Base-by-base conservation (phyloP, 64 coral and sea anemone genomes). In the Dendrophyllia cribrosa region DNA sequence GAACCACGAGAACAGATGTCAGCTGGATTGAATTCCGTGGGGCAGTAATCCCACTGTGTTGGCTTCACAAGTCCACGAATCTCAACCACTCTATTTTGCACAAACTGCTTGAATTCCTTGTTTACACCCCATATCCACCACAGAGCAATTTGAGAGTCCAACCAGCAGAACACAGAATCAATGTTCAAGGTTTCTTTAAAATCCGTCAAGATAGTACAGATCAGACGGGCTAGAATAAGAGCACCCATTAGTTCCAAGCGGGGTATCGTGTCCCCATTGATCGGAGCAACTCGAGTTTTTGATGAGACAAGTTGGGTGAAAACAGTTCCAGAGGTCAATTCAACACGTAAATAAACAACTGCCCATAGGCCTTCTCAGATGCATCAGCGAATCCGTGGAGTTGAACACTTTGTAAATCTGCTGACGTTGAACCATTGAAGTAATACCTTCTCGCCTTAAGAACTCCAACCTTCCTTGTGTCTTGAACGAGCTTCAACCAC, bases 41-140 rank as follows among this genome's bases (percentile, higher is more conserved):
- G 21, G 53, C 52, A 79, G 23, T n/a, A n/a, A n/a, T n/a, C n/a
- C n/a, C 55, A 62, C 21, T 80, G 77, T 59, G 77, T 13, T 34
- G 77, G 55, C 24, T 26, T 80, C 25, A 24, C 55, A 59, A 61
- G 56, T 13, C 9, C 20, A 80, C 56, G 59, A 25, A 89, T 89
- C 74, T 89, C 88, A 19, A 78, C 34, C 73, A 89, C 69, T 79
- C 75, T 61, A 43, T 89, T 89, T 65, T 75, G 52, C 22, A 77
- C 70, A 26, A 77, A 89, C 65, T 76, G 73, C 83, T 87, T 93
- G 74, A 77, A 93, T 87, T 93, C 74, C 51, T 76, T 87, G 74
- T 67, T 77, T 77, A 48, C 62, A 47, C 74, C 50, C 60, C 64
- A 74, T n/a, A n/a, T n/a, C n/a, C n/a, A n/a, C n/a, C n/a, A n/a